These are phyloP conservation scores for Tretioscincus oriximinensis DNA, from an alignment of 2,113 vertebrate genomes.

Conservation along the genomic window DNA sequence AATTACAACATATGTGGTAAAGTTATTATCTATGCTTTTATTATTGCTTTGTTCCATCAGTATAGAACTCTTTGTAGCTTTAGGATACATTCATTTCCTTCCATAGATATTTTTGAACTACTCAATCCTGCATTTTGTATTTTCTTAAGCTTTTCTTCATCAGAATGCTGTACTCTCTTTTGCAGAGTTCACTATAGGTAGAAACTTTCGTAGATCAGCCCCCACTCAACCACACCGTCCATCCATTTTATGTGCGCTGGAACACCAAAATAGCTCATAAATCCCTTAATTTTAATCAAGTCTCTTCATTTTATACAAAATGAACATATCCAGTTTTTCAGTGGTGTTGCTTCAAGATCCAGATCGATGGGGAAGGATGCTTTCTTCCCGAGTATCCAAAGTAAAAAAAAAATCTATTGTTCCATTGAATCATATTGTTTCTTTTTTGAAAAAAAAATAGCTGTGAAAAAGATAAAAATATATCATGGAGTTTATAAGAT, in stretches of 20 bases:
- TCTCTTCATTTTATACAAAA: neutral
- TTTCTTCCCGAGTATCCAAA: neutral
- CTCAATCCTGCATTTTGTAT: neutral
- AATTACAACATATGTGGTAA: conserved; percentile 1
- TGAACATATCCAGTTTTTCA: neutral
- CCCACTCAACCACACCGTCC: no score
- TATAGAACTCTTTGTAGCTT: neutral
- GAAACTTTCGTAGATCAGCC: neutral
- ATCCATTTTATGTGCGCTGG: neutral
- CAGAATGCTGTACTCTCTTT: neutral
- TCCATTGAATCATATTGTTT: neutral
- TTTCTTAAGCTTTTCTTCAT: neutral
- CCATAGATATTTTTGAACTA: neutral
- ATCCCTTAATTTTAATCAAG: no score
- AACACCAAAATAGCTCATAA: neutral
- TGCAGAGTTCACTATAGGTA: no score
- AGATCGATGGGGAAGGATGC: neutral
- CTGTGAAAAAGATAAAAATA: neutral
- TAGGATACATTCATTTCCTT: neutral
- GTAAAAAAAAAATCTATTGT: neutral
- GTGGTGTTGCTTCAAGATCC: neutral
- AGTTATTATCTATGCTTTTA: neutral
- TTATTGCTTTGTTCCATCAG: neutral
- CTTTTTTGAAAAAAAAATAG: neutral
- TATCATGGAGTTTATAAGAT: neutral